Base-by-base conservation (phyloP, 2,888 invertebrate genomes). In the Drosophila ezoana region DNA sequence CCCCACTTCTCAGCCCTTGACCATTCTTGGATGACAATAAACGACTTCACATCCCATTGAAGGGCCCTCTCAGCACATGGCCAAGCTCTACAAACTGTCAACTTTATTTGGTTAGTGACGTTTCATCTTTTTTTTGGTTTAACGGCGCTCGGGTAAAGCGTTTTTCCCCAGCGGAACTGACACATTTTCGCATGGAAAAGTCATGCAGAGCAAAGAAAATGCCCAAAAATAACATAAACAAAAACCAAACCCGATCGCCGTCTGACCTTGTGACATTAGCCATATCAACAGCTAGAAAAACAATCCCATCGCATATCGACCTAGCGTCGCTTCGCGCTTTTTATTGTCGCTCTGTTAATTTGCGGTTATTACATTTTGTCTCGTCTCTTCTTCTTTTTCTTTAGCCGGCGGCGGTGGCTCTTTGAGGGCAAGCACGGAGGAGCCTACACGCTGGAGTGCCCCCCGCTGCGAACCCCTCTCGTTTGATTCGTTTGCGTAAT, bases 161-260 rank as follows among this genome's bases (percentile, higher is more conserved):
- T 56, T 51, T 49, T 44, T 72, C 51, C 58, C 61, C 68, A 76
- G 56, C 49, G 56, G 4, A 51, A 49, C 43, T 41, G 28, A 61
- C 44, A 41, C 48, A 67, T 80, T 83, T 81, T 82, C 82, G 86
- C 83, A 82, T 69, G 76, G 65, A 67, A 86, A 75, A 77, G 72
- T 72, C 54, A 76, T 49, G 72, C 72, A 72, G 41, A 4, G 40
- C 13, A 6, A 43, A 40, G 14, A 72, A 51, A 61, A 48, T 10
- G 14, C 6, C 6, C 18, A 14, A 43, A 16, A 58, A 57, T 57
- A 16, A 32, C 43, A n/a, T 18, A 52, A 66, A 52, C 56, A 57
- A 28, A 32, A n/a, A n/a, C 11, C 47, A 56, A 64, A 59, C 16
- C 71, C 40, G 48, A 61, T 65, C 62, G 62, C 51, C 60, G 35